Percentiles rank a stretch among this genome's conserved stretches.
Conservation (phyloP, 1,140 invertebrate genomes). For the Dendroctonus valens region DNA sequence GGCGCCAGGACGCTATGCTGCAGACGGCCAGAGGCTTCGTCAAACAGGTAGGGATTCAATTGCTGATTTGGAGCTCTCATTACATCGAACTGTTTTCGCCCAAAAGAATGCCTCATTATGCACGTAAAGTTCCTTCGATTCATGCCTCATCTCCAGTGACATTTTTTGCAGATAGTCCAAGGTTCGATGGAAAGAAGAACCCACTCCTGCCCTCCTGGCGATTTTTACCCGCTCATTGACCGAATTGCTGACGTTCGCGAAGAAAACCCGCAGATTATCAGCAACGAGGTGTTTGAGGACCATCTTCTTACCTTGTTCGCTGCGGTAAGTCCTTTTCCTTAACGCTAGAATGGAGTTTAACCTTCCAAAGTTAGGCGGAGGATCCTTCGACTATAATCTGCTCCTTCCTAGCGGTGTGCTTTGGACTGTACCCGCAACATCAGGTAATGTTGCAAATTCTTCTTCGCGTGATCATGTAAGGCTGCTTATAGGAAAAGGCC, state of each 20-base stretch:
- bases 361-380: constrained; percentile 32
- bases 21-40: too few species aligned
- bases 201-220: neutral
- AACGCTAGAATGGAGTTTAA: neutral
- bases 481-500: constrained; percentile 11
- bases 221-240: constrained; percentile 34
- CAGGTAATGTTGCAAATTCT: constrained; percentile 17
- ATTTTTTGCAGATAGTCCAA: too few species aligned
- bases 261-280: constrained; percentile 22
- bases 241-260: constrained; percentile 19
- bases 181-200: too few species aligned
- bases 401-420: constrained; percentile 26
- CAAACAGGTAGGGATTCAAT: too few species aligned
- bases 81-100: too few species aligned
- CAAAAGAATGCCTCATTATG: too few species aligned
- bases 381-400: constrained; percentile 35
- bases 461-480: neutral
- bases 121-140: too few species aligned
- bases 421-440: constrained; percentile 39
- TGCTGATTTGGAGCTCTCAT: too few species aligned
- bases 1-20: constrained; percentile 1
- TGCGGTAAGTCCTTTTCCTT: constrained; percentile 28
- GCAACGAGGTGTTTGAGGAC: constrained; percentile 23
- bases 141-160: too few species aligned
- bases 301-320: constrained; percentile 35